Percentiles rank a stretch among this genome's conserved stretches.
These are phyloP conservation scores for Fulica atra DNA, from an alignment of 2,113 vertebrate species.

Conservation along the genomic window DNA sequence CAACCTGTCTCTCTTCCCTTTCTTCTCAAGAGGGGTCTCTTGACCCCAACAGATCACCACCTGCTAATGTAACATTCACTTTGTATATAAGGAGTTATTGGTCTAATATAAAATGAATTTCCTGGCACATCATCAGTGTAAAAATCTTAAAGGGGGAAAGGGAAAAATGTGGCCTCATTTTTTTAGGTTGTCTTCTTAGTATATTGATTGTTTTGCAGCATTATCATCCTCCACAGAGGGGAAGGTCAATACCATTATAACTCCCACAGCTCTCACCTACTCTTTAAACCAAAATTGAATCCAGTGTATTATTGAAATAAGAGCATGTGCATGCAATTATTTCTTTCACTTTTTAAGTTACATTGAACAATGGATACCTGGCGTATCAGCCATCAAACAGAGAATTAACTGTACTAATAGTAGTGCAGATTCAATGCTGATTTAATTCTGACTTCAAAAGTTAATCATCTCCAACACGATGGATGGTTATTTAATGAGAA, in stretches of 20 bases:
- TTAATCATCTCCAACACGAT: slow-evolving; percentile 57
- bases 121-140: slow-evolving; percentile 25
- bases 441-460: slow-evolving; percentile 60
- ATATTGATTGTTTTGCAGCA: slow-evolving; percentile 58
- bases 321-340: neutral
- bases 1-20: neutral
- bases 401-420: slow-evolving; percentile 31
- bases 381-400: slow-evolving; percentile 33
- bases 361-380: slow-evolving; percentile 36
- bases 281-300: slow-evolving; percentile 51
- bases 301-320: slow-evolving; percentile 14
- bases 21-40: neutral
- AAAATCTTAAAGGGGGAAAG: slow-evolving; percentile 43
- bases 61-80: neutral
- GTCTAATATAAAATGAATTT: slow-evolving; percentile 16
- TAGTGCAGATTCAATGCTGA: slow-evolving; percentile 28
- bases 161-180: slow-evolving; percentile 41
- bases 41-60: neutral
- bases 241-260: slow-evolving; percentile 52
- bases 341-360: slow-evolving; percentile 32
- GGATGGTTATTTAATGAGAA: slow-evolving; percentile 65
- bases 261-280: slow-evolving; percentile 32
- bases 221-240: slow-evolving; percentile 52
- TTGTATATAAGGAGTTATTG: slow-evolving; percentile 20
- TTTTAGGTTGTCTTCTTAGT: slow-evolving; percentile 40